Base-by-base conservation (phyloP, 2,113 vertebrate species). In the Aegotheles bennettii region DNA sequence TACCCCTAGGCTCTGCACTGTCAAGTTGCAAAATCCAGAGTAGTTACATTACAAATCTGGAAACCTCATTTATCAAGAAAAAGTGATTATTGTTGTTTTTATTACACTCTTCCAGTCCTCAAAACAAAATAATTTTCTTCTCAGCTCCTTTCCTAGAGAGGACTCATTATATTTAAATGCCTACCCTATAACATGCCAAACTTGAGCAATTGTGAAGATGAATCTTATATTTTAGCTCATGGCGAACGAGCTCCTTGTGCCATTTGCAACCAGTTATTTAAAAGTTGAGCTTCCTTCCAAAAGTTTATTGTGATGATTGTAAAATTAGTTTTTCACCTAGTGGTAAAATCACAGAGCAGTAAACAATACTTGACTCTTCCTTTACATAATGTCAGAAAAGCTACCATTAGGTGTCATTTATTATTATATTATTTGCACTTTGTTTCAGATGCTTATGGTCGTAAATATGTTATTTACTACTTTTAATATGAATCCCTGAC, bases 401-500 rank as follows among this genome's bases (percentile, higher is more conserved):
- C 47, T 81, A 56, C 50, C 63, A 53, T 69, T 70, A 56, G 8
- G 19, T 90, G 79, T 61, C 60, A 81, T 75, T 70, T 80, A 63
- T 64, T 81, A 81, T 50, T 84, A 8, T 53, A 83, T 61, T 87
- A 53, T 75, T 86, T 71, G 48, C 57, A 83, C 45, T 94, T 94
- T 90, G 69, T 93, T 94, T 94, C 90, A 93, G 76, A 36, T 29
- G 38, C 12, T 60, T 60, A 6, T 67, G 33, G 92, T 93, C 68
- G 60, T 73, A 90, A 84, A 86, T 81, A 71, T 38, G 88, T 94
- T 94, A 90, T 96, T 96, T 96, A 92, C 33, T 92, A 23, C 64
- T 94, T 96, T 93, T 93, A 84, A 93, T 96, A 93, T 64, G 71
- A 95, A 47, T 71, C 50, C 31, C 48, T 95, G 92, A 70, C 79